Base-by-base conservation (phyloP, 2,797 vertebrate species). In the Micrastur ruficollis region DNA sequence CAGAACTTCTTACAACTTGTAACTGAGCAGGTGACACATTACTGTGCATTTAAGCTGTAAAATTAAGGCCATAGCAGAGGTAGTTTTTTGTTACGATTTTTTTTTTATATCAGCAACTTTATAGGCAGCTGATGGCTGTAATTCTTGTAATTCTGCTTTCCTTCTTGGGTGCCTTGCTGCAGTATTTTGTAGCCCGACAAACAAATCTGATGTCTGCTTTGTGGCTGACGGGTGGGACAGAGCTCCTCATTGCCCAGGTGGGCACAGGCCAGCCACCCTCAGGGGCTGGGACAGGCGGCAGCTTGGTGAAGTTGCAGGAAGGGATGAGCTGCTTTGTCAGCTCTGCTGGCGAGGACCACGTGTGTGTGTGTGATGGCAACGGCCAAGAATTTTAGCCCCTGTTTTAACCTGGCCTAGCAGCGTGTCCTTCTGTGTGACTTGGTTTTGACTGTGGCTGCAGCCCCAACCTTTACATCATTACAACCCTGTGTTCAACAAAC, bases 11-110 rank as follows among this genome's bases (percentile, higher is more conserved):
- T 13, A 1, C 20, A 20, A 1, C 50, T 6, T 16, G 14, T 2
- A 21, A 16, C 27, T 1, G 20, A 26, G 49, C 26, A 3, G 5
- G 4, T 36, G 72, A 31, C 44, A 12, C 0, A 4, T 4, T 1
- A 2, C 81, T 5, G 21, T 46, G 50, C 27, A 11, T 7, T 59
- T 27, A 2, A 66, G 5, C 42, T 27, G 53, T 19, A 16, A 73
- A 46, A 46, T 8, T 21, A 42, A 72, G 14, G 17, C 79, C 2
- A 2, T 1, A 42, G 23, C 34, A 73, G 38, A 68, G 11, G 1
- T 32, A 4, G 0, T 2, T n/a, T 14, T 50, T 31, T 17, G 1
- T 38, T 26, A 2, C 42, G 27, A 10, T 19, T 3, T 66, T 8
- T 11, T 27, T n/a, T 52, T 55, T 8, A 44, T 59, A 12, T 12